A percentile compares a stretch with the other conserved stretches of the same genome.
These are phyloP conservation scores for Lasioglossum albipes DNA, from an alignment of 1,140 invertebrate species.

Conservation along the genomic window DNA sequence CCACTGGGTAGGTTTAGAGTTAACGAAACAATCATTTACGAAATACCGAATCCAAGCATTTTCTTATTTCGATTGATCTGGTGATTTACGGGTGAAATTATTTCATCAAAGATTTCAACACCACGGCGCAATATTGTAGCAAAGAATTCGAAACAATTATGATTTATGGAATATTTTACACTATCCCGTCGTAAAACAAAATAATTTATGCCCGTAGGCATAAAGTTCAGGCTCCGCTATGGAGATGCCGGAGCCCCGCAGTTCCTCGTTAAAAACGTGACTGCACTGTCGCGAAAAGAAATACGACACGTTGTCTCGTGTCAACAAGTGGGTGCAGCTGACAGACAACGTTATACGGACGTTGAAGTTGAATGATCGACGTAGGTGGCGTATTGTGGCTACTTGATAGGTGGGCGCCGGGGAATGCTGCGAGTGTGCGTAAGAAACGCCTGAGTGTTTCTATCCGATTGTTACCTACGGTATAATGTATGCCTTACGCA, in stretches of 20 bases:
- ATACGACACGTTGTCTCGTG: conserved; percentile 26
- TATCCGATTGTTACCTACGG: conserved; percentile 40
- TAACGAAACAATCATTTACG: no score
- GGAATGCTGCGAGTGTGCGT: conserved; percentile 38
- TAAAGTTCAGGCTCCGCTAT: not conserved
- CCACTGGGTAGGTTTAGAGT: no score
- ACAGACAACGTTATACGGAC: conserved; percentile 30
- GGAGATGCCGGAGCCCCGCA: no score
- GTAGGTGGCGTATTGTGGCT: conserved; percentile 48
- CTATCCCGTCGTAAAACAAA: not conserved
- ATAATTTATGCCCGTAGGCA: not conserved
- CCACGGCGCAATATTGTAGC: not conserved
- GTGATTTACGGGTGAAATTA: no score
- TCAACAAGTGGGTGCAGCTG: conserved; percentile 54
- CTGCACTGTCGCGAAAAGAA: conserved; percentile 3
- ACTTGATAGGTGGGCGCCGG: conserved; percentile 42
- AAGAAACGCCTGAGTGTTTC: conserved; percentile 15
- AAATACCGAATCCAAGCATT: no score
- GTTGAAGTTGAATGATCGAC: conserved; percentile 49
- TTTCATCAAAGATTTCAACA: not conserved
- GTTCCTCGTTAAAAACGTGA: not conserved
- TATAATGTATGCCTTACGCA: conserved; percentile 47
- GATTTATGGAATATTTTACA: not conserved
- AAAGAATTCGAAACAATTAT: not conserved
- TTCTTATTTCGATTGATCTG: no score